Conservation (phyloP, 2,888 invertebrate species). For the Trachelus troglodyta region DNA sequence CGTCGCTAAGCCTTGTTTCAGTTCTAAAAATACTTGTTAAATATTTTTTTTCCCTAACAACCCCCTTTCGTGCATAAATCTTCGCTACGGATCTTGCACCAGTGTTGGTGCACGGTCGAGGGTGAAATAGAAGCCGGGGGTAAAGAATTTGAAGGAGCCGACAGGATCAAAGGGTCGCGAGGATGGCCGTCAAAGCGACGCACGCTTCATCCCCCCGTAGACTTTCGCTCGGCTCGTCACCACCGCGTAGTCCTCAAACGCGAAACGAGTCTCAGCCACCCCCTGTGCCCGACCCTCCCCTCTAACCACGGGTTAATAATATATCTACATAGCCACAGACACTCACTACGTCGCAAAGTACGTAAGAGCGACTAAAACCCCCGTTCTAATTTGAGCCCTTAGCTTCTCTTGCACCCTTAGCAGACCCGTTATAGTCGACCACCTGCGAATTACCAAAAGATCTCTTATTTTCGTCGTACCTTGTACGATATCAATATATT, state of each 20-base stretch:
- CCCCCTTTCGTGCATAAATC: background rate
- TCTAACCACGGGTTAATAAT: background rate
- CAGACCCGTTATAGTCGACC: background rate
- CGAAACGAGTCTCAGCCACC: background rate
- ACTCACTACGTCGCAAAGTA: background rate
- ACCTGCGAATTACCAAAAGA: background rate
- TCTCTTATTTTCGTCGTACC: background rate
- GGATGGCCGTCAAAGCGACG: conserved; percentile 22
- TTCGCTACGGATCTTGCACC: background rate
- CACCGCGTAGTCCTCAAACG: conserved; percentile 18
- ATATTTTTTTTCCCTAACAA: background rate
- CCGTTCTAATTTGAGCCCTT: background rate
- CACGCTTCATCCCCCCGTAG: conserved; percentile 17
- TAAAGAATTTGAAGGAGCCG: conserved; percentile 9
- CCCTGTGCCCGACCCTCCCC: background rate
- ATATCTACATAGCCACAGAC: background rate
- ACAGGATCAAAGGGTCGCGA: conserved; percentile 8
- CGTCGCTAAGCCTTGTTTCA: no score
- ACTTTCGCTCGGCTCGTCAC: conserved; percentile 10
- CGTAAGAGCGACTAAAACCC: background rate
- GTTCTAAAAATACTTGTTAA: no score
- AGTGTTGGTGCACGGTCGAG: background rate
- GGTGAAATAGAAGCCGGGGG: background rate
- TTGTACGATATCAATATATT: background rate
- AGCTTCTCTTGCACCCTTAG: no score